Evolutionary conservation across 2,797 vertebrate species (phyloP).

Genomic region (Dendrocincla tyrannina): DNA sequence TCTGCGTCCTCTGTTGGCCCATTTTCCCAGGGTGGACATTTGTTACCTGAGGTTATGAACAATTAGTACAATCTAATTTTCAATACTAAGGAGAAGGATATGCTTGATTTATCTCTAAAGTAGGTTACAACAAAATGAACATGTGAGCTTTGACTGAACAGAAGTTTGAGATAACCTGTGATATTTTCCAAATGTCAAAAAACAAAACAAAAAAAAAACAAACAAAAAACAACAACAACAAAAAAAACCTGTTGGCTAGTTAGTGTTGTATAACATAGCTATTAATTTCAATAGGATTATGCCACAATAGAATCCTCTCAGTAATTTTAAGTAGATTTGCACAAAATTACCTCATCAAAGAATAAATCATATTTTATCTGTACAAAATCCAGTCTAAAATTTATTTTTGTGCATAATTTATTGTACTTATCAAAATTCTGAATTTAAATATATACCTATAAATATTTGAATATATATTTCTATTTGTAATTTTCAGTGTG

Average conservation of each 20-base stretch:
- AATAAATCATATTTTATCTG: not conserved
- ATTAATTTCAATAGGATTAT: slow-evolving; percentile 13
- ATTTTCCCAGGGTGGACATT: not conserved
- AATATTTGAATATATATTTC: not conserved
- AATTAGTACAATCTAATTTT: not conserved
- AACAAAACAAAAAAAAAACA: not conserved
- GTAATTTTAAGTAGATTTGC: not conserved
- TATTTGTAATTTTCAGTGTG: not conserved
- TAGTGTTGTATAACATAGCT: not conserved
- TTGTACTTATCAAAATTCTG: not conserved
- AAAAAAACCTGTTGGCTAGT: not conserved
- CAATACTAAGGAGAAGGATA: not conserved
- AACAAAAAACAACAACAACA: no score
- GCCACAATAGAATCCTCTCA: not conserved
- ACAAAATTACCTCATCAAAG: not conserved
- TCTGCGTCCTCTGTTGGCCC: not conserved
- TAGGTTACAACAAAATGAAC: not conserved
- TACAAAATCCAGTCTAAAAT: not conserved
- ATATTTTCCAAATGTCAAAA: not conserved
- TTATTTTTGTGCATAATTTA: not conserved
- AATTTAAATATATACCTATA: not conserved
- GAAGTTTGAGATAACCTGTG: slow-evolving; percentile 18
- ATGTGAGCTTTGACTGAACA: not conserved
- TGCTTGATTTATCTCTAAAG: not conserved
- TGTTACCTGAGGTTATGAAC: not conserved